Base-by-base conservation (phyloP, 2,113 vertebrate genomes). In the Rhinichthys klamathensis region DNA sequence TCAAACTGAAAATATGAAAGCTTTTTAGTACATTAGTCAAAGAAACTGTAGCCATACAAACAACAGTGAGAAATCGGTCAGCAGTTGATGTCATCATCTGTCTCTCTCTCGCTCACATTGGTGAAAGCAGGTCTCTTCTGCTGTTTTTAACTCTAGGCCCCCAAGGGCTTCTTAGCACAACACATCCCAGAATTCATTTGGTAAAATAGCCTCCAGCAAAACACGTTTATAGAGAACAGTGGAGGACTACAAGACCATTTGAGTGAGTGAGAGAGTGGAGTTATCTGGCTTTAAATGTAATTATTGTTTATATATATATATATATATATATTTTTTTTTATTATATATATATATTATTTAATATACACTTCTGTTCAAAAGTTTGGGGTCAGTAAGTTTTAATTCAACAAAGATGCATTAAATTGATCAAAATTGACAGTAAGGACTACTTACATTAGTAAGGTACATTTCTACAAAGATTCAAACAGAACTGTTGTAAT, bases 121-220 rank as follows among this genome's bases (percentile, higher is more conserved):
- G 38, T 46, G 60, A 44, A 80, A 63, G 61, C 79, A 46, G 9
- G 58, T 67, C 77, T 82, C 84, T 82, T 81, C 69, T 84, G 70
- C 58, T 88, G 80, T 87, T 79, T 75, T 80, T 90, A 80, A 89
- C 63, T 49, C 61, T 4, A 90, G 76, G 89, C 92, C 92, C 90
- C 46, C 63, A 75, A 92, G 92, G 85, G 83, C 46, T 89, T 91
- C 90, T 89, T 89, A 90, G 86, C 77, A 84, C 78, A 84, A 81
- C 60, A 77, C 87, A 81, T 89, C 92, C 86, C 88, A 82, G 84
- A 92, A 93, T 93, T 90, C 16, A 91, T 93, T 89, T 92, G 87
- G 30, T 61, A 91, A 89, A 93, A 84, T 3, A 88, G 90, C 92
- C 87, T 86, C 82, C 89, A 92, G 91, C 86, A 90, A 88, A 90